These are phyloP conservation scores for Phodopus roborovskii DNA, from an alignment of 2,113 vertebrate species.

Conservation along the genomic window DNA sequence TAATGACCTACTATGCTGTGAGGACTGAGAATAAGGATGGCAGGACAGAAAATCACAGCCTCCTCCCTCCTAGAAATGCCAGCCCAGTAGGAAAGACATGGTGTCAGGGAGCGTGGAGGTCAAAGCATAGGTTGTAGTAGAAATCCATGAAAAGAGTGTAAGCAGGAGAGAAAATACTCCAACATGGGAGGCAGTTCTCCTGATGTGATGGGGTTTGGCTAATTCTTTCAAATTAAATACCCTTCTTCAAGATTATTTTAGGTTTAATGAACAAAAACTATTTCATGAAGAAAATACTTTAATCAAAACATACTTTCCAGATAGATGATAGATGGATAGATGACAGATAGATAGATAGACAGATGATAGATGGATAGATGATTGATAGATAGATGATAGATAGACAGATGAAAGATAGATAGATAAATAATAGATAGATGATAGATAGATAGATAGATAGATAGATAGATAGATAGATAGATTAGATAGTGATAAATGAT, in stretches of 20 bases:
- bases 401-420: no score
- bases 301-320: background rate
- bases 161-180: background rate
- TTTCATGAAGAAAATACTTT: background rate
- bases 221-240: conserved; percentile 9
- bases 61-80: background rate
- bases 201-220: background rate
- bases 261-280: background rate
- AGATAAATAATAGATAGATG: no score
- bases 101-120: background rate
- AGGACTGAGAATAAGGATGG: background rate
- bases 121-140: background rate
- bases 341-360: background rate
- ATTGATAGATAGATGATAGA: no score
- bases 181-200: background rate
- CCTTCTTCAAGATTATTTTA: background rate
- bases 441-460: background rate
- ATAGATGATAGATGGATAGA: no score
- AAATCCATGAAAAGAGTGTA: background rate
- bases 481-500: no score
- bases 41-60: background rate
- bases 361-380: no score
- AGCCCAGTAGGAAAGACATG: background rate
- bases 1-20: background rate
- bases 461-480: no score